Evolutionary conservation across 2,113 vertebrate species (phyloP).

Genomic region (Morone chrysops): DNA sequence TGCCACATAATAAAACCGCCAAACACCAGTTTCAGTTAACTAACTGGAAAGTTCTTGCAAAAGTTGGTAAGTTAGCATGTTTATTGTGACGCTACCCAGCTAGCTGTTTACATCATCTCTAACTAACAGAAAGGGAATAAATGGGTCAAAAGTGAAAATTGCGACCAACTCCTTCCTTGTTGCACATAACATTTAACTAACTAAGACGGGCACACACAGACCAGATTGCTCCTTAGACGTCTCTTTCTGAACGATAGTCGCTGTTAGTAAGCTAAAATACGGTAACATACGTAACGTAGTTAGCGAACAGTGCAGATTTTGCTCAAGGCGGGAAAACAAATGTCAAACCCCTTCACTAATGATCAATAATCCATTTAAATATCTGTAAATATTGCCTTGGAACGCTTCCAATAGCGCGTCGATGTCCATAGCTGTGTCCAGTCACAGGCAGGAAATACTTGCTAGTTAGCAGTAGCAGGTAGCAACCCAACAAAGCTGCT

Average conservation of each 20-base stretch:
- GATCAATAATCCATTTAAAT: not conserved
- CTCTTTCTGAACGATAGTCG: conserved; percentile 6
- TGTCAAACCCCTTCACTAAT: not conserved
- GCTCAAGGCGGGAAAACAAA: not conserved
- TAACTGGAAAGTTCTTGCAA: conserved; percentile 39
- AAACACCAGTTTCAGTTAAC: not conserved
- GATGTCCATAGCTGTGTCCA: conserved; percentile 89
- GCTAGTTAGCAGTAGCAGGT: conserved; percentile 80
- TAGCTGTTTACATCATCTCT: conserved; percentile 55
- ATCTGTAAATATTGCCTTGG: conserved; percentile 84
- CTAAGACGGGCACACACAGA: not conserved
- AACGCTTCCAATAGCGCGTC: conserved; percentile 91
- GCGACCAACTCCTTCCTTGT: not conserved
- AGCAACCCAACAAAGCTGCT: conserved; percentile 71
- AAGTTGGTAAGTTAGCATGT: conserved; percentile 56
- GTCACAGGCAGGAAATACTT: conserved; percentile 76
- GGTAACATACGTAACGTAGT: conserved; percentile 49
- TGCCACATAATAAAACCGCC: not conserved
- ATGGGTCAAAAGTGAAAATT: not conserved
- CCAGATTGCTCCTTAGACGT: not conserved
- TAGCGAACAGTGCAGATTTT: conserved; percentile 49
- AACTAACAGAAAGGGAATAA: not conserved
- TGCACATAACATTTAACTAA: not conserved
- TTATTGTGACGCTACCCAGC: conserved; percentile 22
- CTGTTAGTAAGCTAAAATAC: conserved; percentile 49